Base-by-base conservation (phyloP, 92 coral and sea anemone species). In the Phymanthus crucifer region DNA sequence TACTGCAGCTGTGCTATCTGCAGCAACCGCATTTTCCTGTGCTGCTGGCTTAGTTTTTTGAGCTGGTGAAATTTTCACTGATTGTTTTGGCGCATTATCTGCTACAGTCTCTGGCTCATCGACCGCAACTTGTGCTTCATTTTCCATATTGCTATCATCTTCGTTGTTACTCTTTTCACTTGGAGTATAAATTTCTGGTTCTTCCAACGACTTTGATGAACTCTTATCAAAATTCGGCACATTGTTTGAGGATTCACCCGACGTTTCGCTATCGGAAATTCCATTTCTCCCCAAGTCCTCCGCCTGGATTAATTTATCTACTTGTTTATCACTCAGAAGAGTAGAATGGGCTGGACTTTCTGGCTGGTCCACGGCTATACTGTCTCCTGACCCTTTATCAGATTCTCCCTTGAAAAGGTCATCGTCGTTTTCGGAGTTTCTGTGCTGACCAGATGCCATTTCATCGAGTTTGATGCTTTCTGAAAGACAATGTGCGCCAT, bases 331-430 rank as follows among this genome's bases (percentile, higher is more conserved):
- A 2, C 23, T 65, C 24, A 65, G 24, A 21, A 36, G 70, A 64
- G 33, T 77, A n/a, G 81, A 57, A 23, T 64, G 72, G 46, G 23
- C 56, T 61, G 33, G 67, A 77, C 57, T 26, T 77, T 77, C 47
- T 36, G 81, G 57, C 16, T 65, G 57, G 46, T 77, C 72, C 68
- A 38, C 29, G 26, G n/a, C 35, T 35, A 58, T 19, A 10, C 29
- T 47, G 0, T 77, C 72, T 58, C 83, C 83, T 16, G 83, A 79
- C 14, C 84, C 84, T 27, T 43, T 71, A 35, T 80, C 84, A 1
- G 68, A 33, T 34, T 34, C 76, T 35, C 38, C 77, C 56, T 21
- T 58, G 19, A 50, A 37, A 23, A 70, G 78, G 24, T 68, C 82
- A 48, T 69, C 83, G 7, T 71, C 83, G 35, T 68, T 79, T n/a